Conservation (phyloP, 2,888 invertebrate genomes). For the Sepiola atlantica region DNA sequence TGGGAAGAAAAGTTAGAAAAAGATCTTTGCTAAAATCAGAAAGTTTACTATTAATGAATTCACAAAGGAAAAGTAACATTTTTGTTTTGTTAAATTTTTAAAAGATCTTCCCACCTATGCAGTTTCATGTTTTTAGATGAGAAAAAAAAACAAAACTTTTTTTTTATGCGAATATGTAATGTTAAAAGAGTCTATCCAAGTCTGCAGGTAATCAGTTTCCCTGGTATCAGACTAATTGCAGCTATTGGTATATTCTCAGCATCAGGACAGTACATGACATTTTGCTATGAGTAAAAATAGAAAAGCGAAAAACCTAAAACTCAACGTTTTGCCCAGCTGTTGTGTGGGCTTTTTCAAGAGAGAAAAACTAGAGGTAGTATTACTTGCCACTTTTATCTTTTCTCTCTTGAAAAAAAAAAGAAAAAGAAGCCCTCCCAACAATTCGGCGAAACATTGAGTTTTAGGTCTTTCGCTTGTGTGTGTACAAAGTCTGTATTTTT, state of each 20-base stretch:
- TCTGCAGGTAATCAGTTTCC: neutral
- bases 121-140: neutral
- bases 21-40: neutral
- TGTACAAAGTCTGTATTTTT: no score
- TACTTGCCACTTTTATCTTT: no score
- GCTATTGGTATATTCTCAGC: neutral
- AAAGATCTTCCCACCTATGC: neutral
- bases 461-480: no score
- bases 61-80: neutral
- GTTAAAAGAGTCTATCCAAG: neutral
- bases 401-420: no score
- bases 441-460: no score
- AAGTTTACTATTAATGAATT: neutral
- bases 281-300: neutral
- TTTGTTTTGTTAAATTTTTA: no score
- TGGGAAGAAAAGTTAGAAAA: neutral
- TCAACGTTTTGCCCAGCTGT: no score
- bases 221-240: conserved; percentile 15
- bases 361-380: no score
- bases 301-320: no score
- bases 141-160: neutral
- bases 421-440: no score
- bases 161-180: neutral
- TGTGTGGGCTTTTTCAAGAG: no score
- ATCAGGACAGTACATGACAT: conserved; percentile 10